Evolutionary conservation across 2,888 invertebrate genomes (phyloP), one percentile per base, ranked within the genome.

Genomic region (Brachypterus glaber): DNA sequence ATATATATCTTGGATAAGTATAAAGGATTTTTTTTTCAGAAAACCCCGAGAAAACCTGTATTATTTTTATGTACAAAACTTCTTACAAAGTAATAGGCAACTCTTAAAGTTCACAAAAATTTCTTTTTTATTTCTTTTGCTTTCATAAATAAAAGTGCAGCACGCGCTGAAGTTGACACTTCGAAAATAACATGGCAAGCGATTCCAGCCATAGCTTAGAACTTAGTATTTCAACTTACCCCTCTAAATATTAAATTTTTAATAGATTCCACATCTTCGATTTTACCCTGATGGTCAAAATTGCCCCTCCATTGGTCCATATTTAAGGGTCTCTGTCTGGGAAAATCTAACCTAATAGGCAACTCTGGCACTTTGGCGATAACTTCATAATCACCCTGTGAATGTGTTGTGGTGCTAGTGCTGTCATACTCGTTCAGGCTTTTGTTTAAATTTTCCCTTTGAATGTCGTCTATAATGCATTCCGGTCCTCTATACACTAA

Each of bases 211-310:
- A 31, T 17, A 13, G 30, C 14, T 29, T 29, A 35, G 8, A 16
- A 12, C n/a, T 17, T 21, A 17, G n/a, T n/a, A n/a, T n/a, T n/a
- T n/a, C n/a, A 45, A 71, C 76, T 68, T 62, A 88, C 90, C 57
- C 96, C 96, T 68, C 84, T 79, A 63, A 95, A 97, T 56, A 98
- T 86, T 31, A 87, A 77, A 55, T 84, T 78, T 61, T 82, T 87
- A 1, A 95, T 73, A 4, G 79, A 76, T 5, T 83, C 82, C 0
- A 82, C 74, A 59, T 92, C 81, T 30, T 71, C 74, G 25, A 96
- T 76, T 58, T 82, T 73, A 1, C 95, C 95, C 43, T 88, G 82
- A 2, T 76, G 65, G 57, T 88, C 84, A 59, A 85, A 79, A 51
- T 82, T 77, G 35, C 78, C 78, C 5, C 77, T 71, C 95, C 95